A percentile compares a stretch with the other conserved stretches of the same genome.
phyloP scores from a whole-genome alignment of 2,888 invertebrate species.

The Electrophaes corylata region DNA sequence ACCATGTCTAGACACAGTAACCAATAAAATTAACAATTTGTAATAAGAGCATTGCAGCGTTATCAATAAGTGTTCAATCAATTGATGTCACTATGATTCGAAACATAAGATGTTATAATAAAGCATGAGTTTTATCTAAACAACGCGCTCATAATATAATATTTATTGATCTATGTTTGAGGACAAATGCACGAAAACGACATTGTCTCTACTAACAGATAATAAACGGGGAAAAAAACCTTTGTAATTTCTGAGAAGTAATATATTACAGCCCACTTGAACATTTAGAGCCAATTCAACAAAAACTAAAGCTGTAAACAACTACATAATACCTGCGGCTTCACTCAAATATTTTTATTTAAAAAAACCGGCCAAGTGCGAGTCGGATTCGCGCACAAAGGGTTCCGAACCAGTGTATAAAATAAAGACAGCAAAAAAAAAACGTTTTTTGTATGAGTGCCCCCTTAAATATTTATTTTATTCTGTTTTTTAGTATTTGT shows the following conservation, averaged over 20 bases:
- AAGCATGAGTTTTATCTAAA: too few relatives aligned
- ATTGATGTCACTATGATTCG: neutral
- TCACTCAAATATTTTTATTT: too few relatives aligned
- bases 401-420: too few relatives aligned
- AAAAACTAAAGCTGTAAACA: too few relatives aligned
- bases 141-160: too few relatives aligned
- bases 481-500: too few relatives aligned
- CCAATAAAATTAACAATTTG: constrained; percentile 29
- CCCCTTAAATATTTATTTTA: too few relatives aligned
- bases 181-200: constrained; percentile 11
- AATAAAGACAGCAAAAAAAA: too few relatives aligned
- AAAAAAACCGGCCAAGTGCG: too few relatives aligned
- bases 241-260: too few relatives aligned
- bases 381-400: too few relatives aligned
- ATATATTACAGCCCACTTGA: neutral
- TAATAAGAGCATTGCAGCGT: constrained; percentile 33
- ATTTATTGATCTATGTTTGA: neutral
- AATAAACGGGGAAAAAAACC: neutral
- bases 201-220: neutral
- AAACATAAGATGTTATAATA: neutral
- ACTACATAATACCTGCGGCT: neutral
- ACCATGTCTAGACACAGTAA: constrained; percentile 46
- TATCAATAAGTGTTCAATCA: constrained; percentile 3
- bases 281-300: neutral
- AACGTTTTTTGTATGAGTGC: too few relatives aligned